Evolutionary conservation across 2,888 invertebrate species (phyloP).

Genomic region (Ophion costatus): DNA sequence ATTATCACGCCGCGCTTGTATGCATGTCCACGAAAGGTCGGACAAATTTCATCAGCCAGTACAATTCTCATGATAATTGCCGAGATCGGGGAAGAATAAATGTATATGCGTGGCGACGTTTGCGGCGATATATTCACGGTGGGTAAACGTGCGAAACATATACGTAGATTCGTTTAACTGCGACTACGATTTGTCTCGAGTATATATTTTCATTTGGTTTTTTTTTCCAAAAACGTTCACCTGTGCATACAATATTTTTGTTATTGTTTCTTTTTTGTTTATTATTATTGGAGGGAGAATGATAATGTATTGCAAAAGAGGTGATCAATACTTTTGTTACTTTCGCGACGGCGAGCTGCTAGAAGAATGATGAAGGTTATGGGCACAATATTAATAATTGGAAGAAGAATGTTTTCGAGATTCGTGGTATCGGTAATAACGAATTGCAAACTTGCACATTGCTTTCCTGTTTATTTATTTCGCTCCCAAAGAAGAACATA

Average conservation of each 20-base stretch:
- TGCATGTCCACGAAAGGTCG: slow-evolving; percentile 15
- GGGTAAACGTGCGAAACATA: neutral
- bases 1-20: slow-evolving; percentile 39
- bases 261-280: neutral
- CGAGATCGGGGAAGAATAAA: slow-evolving; percentile 11
- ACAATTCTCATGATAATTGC: slow-evolving; percentile 41
- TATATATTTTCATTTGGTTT: neutral
- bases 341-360: neutral
- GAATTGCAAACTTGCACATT: too few relatives aligned
- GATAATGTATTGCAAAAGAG: neutral
- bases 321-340: neutral
- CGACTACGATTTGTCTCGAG: neutral
- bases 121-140: neutral
- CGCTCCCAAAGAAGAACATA: too few relatives aligned
- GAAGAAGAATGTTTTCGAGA: too few relatives aligned
- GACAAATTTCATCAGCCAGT: slow-evolving; percentile 47
- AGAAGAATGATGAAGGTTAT: too few relatives aligned
- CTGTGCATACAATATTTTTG: neutral
- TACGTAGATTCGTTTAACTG: neutral
- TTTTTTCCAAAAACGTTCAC: slow-evolving; percentile 4
- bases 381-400: too few relatives aligned
- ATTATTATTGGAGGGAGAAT: neutral
- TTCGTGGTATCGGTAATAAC: too few relatives aligned
- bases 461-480: too few relatives aligned
- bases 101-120: slow-evolving; percentile 27